Evolutionary conservation across 2,888 invertebrate genomes (phyloP).

Genomic region (Hydroisotoma schaefferi): DNA sequence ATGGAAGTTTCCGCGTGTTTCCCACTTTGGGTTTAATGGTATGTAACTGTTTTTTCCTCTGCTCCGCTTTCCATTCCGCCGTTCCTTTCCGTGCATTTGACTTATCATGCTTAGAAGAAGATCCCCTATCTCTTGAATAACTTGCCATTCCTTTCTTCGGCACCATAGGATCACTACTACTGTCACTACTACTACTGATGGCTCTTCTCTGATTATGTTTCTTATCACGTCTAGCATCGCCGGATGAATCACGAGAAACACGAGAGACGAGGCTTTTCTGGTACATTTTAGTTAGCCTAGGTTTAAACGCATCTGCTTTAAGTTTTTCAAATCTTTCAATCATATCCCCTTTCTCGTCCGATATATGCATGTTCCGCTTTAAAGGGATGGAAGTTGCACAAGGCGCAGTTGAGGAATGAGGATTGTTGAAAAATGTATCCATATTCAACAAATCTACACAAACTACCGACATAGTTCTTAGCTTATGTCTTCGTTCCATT

Average conservation of each 20-base stretch:
- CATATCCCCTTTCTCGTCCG: slow-evolving; percentile 1
- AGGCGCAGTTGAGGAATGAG: slow-evolving; percentile 1
- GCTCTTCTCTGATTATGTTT: slow-evolving; percentile 10
- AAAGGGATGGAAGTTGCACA: slow-evolving; percentile 21
- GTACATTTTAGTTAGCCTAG: slow-evolving; percentile 13
- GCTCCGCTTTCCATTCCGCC: slow-evolving; percentile 18
- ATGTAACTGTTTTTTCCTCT: slow-evolving; percentile 12
- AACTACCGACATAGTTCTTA: slow-evolving; percentile 20
- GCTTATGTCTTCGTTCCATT: slow-evolving; percentile 17
- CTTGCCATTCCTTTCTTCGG: not conserved
- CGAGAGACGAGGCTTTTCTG: slow-evolving; percentile 2
- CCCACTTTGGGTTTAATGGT: slow-evolving; percentile 22
- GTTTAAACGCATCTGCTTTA: slow-evolving; percentile 17
- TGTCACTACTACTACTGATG: slow-evolving; percentile 13
- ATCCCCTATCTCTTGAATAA: not conserved
- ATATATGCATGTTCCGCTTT: not conserved
- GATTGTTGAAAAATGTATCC: slow-evolving; percentile 19
- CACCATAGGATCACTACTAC: slow-evolving; percentile 15
- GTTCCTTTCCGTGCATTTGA: not conserved
- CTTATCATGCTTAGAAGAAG: not conserved
- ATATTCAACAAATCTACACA: slow-evolving; percentile 30
- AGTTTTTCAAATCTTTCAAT: slow-evolving; percentile 23
- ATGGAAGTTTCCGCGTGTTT: slow-evolving; percentile 14
- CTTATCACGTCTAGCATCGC: not conserved
- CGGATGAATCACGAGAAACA: slow-evolving; percentile 4